A percentile compares a stretch with the other conserved stretches of the same genome.
These are phyloP conservation scores for Tinamus major DNA, from an alignment of 2,797 vertebrate species.

Conservation along the genomic window DNA sequence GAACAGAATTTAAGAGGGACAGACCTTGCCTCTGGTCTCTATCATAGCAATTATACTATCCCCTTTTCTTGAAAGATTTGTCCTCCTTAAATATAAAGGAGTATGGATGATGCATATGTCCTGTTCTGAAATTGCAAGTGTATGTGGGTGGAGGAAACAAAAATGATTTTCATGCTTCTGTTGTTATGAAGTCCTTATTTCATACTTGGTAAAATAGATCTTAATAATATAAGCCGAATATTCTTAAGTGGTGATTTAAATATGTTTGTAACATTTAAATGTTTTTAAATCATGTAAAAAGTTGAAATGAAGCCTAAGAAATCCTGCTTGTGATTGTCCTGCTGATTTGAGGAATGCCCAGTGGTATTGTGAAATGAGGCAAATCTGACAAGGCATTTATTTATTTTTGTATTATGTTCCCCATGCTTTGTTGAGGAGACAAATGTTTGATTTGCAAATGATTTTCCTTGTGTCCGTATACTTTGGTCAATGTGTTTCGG, in stretches of 20 bases:
- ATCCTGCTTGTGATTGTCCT: conserved; percentile 80
- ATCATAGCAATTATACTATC: conserved; percentile 53
- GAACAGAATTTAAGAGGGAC: conserved; percentile 23
- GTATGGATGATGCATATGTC: conserved; percentile 68
- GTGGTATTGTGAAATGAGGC: conserved; percentile 68
- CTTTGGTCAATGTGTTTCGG: conserved; percentile 62
- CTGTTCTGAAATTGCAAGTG: conserved; percentile 72
- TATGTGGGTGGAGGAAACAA: conserved; percentile 73
- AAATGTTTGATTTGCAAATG: conserved; percentile 63
- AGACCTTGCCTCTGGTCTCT: conserved; percentile 44
- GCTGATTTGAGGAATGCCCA: conserved; percentile 79
- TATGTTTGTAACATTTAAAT: conserved; percentile 80
- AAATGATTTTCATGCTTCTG: conserved; percentile 70
- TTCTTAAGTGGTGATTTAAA: conserved; percentile 77
- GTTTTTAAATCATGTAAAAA: conserved; percentile 77
- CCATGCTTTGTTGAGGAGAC: conserved; percentile 63
- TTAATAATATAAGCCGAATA: conserved; percentile 73
- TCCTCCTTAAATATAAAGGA: conserved; percentile 71
- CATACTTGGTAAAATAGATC: conserved; percentile 71
- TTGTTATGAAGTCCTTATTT: conserved; percentile 75
- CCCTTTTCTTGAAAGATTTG: conserved; percentile 72
- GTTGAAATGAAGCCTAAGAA: conserved; percentile 71
- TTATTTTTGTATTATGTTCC: conserved; percentile 63
- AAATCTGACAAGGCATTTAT: conserved; percentile 56
- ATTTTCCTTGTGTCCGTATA: conserved; percentile 59